Percentiles rank a stretch among this genome's conserved stretches.
Evolutionary conservation across 2,797 vertebrate genomes (phyloP).

Genomic region (Heliangelus exortis): DNA sequence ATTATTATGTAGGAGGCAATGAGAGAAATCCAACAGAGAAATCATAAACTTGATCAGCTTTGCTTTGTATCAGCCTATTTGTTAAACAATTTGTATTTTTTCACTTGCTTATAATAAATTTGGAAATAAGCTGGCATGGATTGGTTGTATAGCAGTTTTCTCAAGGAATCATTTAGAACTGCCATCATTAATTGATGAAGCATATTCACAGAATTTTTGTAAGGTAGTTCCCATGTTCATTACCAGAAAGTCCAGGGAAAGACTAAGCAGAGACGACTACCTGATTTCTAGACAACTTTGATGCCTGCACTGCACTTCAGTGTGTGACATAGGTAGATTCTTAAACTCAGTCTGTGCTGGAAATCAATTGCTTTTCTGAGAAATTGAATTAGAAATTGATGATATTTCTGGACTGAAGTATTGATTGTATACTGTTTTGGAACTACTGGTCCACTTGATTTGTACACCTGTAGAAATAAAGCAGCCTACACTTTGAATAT

Average conservation of each 20-base stretch:
- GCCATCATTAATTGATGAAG: not conserved
- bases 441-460: not conserved
- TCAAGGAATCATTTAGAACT: not conserved
- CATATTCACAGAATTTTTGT: not conserved
- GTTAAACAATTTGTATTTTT: not conserved
- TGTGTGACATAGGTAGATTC: not conserved
- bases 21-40: not conserved
- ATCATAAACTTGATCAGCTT: not conserved
- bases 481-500: not conserved
- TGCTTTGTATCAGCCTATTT: not conserved
- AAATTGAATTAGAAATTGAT: not conserved
- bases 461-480: not conserved
- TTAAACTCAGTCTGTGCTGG: not conserved
- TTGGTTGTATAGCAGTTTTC: not conserved
- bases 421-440: not conserved
- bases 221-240: not conserved
- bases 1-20: not conserved
- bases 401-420: not conserved
- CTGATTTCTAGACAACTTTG: not conserved
- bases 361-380: not conserved
- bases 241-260: not conserved
- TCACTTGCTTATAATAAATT: not conserved
- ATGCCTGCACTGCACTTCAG: not conserved
- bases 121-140: not conserved
- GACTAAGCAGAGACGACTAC: not conserved